Evolutionary conservation across 2,888 invertebrate species (phyloP), one percentile per base, ranked within the genome.

Genomic region (Lasioglossum vierecki): DNA sequence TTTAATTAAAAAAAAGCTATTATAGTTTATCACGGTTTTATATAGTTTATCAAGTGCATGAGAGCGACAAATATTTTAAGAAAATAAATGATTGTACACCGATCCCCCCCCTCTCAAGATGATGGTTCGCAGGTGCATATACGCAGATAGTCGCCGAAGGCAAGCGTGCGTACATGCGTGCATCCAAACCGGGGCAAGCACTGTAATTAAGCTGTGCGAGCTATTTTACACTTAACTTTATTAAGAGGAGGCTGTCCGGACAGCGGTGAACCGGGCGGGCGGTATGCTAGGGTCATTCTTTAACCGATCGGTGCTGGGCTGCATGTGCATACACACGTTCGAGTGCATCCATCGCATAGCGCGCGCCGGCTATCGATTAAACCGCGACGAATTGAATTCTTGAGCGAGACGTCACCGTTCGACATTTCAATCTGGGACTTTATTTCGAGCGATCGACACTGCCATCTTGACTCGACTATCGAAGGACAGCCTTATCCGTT

Each of bases 191-290:
- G n/a, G 49, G 70, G 4, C 71, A 76, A 63, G 46, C 53, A 46
- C 68, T 76, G 77, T 78, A 85, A 85, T 85, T 85, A 80, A 85
- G 77, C 77, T 85, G 63, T 78, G 75, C 77, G 71, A 78, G 85
- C 80, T 80, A 80, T 85, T 84, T 85, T 80, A 80, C 85, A 74
- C 71, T 85, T 84, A 77, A 85, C 74, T 66, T 60, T 75, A 80
- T 85, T 75, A 85, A 72, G 75, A 75, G 80, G 57, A 30, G 66
- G 74, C 72, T 80, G 75, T 80, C 72, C 80, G 53, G 53, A 22
- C 53, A 53, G 71, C 71, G 77, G 44, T 66, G 53, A 26, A 71
- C 49, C 73, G 66, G 49, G 22, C 73, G 66, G 49, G 22, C 72
- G 15, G n/a, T 68, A 49, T 35, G 35, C 73, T 57, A 74, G 63